Conservation (phyloP, 2,113 vertebrate genomes). For the Podarcis raffonei region DNA sequence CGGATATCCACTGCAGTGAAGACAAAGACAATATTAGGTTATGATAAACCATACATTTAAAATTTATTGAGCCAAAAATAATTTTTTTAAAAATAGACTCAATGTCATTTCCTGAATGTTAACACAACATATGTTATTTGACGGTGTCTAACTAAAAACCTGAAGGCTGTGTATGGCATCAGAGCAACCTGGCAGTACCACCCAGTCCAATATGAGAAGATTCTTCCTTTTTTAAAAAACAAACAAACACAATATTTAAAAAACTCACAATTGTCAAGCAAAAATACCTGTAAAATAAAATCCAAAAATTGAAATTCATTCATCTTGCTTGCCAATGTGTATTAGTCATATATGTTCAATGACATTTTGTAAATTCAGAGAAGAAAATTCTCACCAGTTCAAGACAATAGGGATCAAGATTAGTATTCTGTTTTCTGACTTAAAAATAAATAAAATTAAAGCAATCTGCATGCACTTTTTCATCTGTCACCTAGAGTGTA, state of each 20-base stretch:
- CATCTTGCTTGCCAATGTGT: constrained; percentile 88
- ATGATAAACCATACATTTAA: constrained; percentile 90
- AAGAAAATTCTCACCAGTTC: constrained; percentile 76
- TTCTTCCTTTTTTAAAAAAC: constrained; percentile 54
- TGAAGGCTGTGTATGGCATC: constrained; percentile 76
- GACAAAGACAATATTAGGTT: constrained; percentile 99
- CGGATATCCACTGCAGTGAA: constrained; percentile 99
- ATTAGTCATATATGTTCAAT: constrained; percentile 83
- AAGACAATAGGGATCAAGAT: constrained; percentile 75
- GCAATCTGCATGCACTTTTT: constrained; percentile 81
- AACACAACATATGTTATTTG: constrained; percentile 77
- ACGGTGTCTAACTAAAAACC: constrained; percentile 75
- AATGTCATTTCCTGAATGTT: constrained; percentile 87
- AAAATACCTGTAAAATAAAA: constrained; percentile 81
- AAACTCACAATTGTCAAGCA: constrained; percentile 79
- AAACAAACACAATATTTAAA: constrained; percentile 1
- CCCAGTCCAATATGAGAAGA: constrained; percentile 78
- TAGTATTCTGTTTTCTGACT: constrained; percentile 71
- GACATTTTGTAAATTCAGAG: constrained; percentile 87
- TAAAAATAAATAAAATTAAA: constrained; percentile 57
- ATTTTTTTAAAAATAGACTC: constrained; percentile 75
- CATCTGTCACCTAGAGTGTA: constrained; percentile 78
- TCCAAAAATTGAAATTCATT: constrained; percentile 72
- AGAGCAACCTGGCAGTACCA: constrained; percentile 82
- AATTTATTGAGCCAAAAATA: constrained; percentile 84